Conservation (phyloP, 1,140 invertebrate species). For the Pseudomyrmex gracilis region DNA sequence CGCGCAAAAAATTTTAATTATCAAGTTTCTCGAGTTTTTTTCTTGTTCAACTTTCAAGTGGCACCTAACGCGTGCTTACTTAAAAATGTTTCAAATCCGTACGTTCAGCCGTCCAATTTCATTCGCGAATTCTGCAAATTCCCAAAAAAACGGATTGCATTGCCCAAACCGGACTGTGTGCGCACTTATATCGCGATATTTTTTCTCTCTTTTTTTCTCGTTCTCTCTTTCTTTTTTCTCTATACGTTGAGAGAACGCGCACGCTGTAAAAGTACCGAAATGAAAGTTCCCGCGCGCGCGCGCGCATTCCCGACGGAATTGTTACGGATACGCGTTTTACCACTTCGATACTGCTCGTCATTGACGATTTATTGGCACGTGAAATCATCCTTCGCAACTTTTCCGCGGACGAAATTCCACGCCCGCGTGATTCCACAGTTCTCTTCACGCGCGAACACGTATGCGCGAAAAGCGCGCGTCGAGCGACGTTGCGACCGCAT, state of each 20-base stretch:
- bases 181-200: background rate
- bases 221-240: background rate
- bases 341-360: conserved; percentile 33
- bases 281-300: conserved; percentile 35
- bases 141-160: background rate
- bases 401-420: conserved; percentile 38
- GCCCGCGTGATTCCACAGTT: conserved; percentile 13
- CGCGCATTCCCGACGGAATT: background rate
- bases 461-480: conserved; percentile 13
- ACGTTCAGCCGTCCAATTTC: background rate
- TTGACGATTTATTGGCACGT: conserved; percentile 57
- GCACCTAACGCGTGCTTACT: no score
- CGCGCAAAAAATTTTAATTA: no score
- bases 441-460: background rate
- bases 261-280: conserved; percentile 4
- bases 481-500: conserved; percentile 24
- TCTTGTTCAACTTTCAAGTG: no score
- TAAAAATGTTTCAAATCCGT: background rate
- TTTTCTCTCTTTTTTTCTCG: background rate
- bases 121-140: conserved; percentile 36
- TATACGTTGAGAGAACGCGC: background rate
- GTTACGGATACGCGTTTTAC: conserved; percentile 40
- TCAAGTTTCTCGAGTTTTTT: background rate
- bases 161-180: background rate
- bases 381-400: conserved; percentile 43